Percentiles rank a stretch among this genome's conserved stretches.
phyloP scores from a whole-genome alignment of 2,113 vertebrate genomes.

The Octodon degus region DNA sequence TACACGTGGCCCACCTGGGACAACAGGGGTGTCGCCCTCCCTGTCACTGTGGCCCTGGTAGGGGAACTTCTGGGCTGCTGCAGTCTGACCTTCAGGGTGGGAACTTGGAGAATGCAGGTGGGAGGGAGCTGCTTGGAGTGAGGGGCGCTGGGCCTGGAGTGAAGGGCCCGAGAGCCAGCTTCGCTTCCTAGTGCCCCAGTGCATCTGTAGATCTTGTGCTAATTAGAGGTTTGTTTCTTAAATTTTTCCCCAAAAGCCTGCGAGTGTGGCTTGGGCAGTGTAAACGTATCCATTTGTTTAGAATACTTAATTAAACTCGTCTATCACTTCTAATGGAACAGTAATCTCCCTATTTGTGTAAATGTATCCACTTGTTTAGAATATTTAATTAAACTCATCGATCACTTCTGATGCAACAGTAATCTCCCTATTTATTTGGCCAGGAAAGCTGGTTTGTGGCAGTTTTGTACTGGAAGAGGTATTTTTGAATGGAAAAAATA shows the following conservation, averaged over 20 bases:
- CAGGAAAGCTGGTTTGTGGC: conserved; percentile 1
- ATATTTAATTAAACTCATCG: conserved; percentile 69
- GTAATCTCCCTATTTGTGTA: conserved; percentile 33
- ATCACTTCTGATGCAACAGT: conserved; percentile 63
- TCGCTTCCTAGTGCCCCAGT: conserved; percentile 18
- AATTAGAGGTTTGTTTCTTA: conserved; percentile 45
- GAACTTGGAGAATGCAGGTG: neutral
- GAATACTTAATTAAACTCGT: conserved; percentile 69
- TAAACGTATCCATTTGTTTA: conserved; percentile 66
- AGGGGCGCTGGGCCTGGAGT: neutral
- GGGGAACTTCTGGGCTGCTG: neutral
- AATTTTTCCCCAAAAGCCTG: conserved; percentile 18
- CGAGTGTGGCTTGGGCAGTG: neutral
- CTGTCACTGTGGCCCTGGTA: neutral
- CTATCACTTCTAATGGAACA: conserved; percentile 62
- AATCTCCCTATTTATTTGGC: neutral
- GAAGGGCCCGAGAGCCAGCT: neutral
- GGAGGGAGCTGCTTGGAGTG: conserved; percentile 28
- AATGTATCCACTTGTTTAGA: conserved; percentile 64
- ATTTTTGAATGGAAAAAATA: conserved; percentile 40
- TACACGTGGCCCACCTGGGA: neutral
- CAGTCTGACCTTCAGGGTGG: neutral
- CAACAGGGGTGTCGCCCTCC: neutral
- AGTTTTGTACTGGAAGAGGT: conserved; percentile 36
- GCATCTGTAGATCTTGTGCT: conserved; percentile 31